Percentiles rank a stretch among this genome's conserved stretches.
Conservation (phyloP, 2,888 invertebrate species). For the Ctenicera cuprea region DNA sequence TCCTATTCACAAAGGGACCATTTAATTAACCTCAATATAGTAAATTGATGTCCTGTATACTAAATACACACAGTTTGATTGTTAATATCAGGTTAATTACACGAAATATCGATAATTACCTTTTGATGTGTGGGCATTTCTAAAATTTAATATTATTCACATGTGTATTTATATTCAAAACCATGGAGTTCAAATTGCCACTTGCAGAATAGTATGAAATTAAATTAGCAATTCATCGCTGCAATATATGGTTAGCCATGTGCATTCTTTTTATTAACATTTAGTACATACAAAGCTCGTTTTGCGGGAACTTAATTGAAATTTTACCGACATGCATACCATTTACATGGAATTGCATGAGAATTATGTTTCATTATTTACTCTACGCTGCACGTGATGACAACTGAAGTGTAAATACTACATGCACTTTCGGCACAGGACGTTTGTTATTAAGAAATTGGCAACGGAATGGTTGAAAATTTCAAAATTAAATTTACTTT, state of each 20-base stretch:
- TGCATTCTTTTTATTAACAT: slow-evolving; percentile 20
- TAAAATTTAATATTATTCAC: slow-evolving; percentile 7
- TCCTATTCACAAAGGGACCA: not conserved
- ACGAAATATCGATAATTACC: slow-evolving; percentile 8
- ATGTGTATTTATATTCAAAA: not conserved
- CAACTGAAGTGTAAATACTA: not conserved
- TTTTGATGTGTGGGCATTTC: slow-evolving; percentile 18
- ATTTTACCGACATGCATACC: slow-evolving; percentile 25
- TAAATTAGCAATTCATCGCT: slow-evolving; percentile 28
- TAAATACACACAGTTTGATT: not conserved
- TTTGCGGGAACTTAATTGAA: slow-evolving; percentile 15
- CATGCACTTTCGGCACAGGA: no score
- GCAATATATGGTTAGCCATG: slow-evolving; percentile 9
- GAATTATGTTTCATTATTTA: not conserved
- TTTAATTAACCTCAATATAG: slow-evolving; percentile 7
- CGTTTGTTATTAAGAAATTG: no score
- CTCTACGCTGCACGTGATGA: not conserved
- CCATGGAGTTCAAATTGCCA: not conserved
- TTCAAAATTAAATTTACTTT: no score
- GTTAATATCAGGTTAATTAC: slow-evolving; percentile 18
- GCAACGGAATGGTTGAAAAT: no score
- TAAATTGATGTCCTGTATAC: not conserved
- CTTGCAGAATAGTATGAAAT: slow-evolving; percentile 14
- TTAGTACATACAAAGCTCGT: slow-evolving; percentile 21
- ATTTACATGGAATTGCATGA: slow-evolving; percentile 16